phyloP scores from a whole-genome alignment of 2,797 vertebrate genomes.

The Etheostoma perlongum region DNA sequence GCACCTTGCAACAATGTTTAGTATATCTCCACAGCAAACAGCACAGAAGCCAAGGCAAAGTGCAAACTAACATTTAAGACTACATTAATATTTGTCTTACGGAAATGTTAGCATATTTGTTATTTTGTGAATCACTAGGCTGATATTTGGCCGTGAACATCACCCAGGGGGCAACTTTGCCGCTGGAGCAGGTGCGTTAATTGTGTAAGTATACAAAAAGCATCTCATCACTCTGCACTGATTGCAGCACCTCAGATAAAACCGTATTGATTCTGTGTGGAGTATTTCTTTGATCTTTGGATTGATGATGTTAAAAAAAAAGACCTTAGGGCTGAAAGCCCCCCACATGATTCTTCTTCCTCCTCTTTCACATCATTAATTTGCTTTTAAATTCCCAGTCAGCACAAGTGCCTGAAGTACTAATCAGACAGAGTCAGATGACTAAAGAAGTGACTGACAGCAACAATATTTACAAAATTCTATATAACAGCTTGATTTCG shows the following conservation, averaged over 20 bases:
- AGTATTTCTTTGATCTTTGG: constrained; percentile 2
- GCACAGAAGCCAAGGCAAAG: constrained; percentile 12
- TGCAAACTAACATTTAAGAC: constrained; percentile 35
- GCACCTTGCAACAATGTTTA: constrained; percentile 9
- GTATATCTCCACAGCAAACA: constrained; percentile 1
- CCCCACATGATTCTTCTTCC: neutral
- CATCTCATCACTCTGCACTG: neutral
- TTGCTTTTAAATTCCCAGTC: neutral
- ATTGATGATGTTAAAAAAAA: neutral
- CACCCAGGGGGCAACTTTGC: neutral
- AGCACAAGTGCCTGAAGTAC: neutral
- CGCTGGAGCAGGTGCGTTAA: constrained; percentile 9
- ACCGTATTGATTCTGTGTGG: neutral
- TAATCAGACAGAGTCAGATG: neutral
- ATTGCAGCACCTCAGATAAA: constrained; percentile 14
- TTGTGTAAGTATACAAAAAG: neutral
- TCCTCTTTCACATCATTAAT: neutral
- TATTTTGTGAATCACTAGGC: neutral
- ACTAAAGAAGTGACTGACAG: neutral
- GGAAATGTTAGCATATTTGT: constrained; percentile 1
- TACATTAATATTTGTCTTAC: neutral
- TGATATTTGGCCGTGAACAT: constrained; percentile 3
- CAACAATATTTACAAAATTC: neutral
- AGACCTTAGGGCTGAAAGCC: neutral
- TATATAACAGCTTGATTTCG: neutral